Conservation (phyloP, 1,140 invertebrate genomes). For the Melipona quadrifasciata region DNA sequence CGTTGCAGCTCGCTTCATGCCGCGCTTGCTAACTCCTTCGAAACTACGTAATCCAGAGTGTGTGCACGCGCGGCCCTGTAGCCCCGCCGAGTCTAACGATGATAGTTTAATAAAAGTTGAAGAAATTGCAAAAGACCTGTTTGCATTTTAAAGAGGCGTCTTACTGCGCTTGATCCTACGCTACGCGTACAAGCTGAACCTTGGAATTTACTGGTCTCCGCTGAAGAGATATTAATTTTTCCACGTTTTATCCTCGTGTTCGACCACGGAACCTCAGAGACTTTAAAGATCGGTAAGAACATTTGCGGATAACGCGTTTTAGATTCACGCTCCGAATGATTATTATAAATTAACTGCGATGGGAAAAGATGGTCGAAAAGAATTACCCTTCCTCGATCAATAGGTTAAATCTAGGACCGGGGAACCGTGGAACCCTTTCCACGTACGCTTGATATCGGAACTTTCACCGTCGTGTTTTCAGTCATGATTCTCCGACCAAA, state of each 20-base stretch:
- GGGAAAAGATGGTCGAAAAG: too few relatives aligned
- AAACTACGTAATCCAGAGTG: constrained; percentile 18
- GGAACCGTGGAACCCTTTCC: neutral
- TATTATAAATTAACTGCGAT: too few relatives aligned
- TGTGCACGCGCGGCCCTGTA: neutral
- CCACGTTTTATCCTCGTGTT: neutral
- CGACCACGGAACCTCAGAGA: neutral
- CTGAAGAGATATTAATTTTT: neutral
- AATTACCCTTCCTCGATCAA: neutral
- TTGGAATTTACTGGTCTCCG: neutral
- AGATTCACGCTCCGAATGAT: too few relatives aligned
- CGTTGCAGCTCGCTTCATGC: neutral
- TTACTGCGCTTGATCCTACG: neutral
- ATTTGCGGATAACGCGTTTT: too few relatives aligned
- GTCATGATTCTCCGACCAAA: neutral
- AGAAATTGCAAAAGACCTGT: constrained; percentile 38
- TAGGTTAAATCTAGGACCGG: neutral
- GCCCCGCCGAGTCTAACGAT: neutral
- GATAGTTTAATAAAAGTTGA: constrained; percentile 50
- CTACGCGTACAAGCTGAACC: neutral
- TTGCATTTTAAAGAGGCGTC: constrained; percentile 43
- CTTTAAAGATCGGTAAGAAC: too few relatives aligned
- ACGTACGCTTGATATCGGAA: too few relatives aligned
- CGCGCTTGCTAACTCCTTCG: neutral
- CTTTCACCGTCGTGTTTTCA: neutral